phyloP scores from a whole-genome alignment of 92 coral and sea anemone genomes.

The Epizoanthus fatuus region DNA sequence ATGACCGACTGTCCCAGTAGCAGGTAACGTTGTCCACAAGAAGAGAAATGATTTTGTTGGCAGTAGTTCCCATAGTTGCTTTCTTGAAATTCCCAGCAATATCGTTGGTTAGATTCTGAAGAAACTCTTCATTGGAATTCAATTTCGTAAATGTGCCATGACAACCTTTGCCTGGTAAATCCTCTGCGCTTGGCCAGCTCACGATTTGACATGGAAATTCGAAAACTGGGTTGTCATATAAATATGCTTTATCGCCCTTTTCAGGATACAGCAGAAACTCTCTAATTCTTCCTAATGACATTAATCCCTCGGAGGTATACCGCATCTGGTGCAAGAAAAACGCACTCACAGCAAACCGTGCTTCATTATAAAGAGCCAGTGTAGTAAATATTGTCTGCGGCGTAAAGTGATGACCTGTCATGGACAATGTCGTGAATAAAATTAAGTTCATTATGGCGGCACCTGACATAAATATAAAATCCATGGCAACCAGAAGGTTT shows the following conservation, averaged over 20 bases:
- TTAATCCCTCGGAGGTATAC: neutral
- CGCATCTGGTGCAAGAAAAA: neutral
- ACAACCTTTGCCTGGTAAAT: too few species aligned
- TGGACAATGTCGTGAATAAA: neutral
- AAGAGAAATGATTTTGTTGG: neutral
- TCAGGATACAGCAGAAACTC: neutral
- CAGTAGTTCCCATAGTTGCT: too few species aligned
- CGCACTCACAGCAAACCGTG: neutral
- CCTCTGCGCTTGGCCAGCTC: too few species aligned
- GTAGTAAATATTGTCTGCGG: slow-evolving; percentile 18
- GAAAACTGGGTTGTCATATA: neutral
- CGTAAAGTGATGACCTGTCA: slow-evolving; percentile 1
- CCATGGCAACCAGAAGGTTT: neutral
- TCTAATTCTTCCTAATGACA: neutral
- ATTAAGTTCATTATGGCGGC: neutral
- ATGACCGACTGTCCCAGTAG: too few species aligned
- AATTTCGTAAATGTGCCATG: too few species aligned
- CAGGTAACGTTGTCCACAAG: too few species aligned
- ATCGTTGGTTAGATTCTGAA: neutral
- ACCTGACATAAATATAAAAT: neutral
- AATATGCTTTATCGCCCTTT: neutral
- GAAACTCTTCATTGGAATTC: neutral
- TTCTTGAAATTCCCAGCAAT: neutral
- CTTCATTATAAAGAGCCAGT: neutral
- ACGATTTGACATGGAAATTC: neutral